Conservation (phyloP, 2,113 vertebrate species). For the Heterotilapia buettikoferi region DNA sequence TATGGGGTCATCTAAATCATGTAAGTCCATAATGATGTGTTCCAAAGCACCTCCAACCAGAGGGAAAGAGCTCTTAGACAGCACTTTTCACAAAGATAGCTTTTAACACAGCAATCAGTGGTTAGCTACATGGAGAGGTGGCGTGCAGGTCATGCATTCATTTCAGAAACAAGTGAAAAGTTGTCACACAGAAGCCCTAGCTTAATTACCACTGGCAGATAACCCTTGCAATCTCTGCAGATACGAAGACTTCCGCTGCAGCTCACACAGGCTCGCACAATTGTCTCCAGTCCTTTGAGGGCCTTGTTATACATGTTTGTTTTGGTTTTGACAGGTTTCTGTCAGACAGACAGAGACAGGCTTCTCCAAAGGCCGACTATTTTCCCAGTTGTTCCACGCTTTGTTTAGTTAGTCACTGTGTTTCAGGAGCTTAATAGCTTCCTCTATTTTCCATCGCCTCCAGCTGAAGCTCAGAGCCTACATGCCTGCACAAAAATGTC, state of each 20-base stretch:
- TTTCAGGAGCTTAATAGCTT: slow-evolving; percentile 54
- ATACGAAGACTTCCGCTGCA: slow-evolving; percentile 39
- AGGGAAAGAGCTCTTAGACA: slow-evolving; percentile 45
- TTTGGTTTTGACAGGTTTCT: slow-evolving; percentile 66
- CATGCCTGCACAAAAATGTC: slow-evolving; percentile 39
- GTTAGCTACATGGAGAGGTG: slow-evolving; percentile 25
- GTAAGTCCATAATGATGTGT: slow-evolving; percentile 37
- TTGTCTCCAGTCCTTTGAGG: slow-evolving; percentile 64
- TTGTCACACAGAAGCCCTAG: slow-evolving; percentile 44
- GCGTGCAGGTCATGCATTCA: slow-evolving; percentile 46
- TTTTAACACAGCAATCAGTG: slow-evolving; percentile 57
- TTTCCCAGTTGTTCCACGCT: slow-evolving; percentile 38
- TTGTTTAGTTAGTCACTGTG: slow-evolving; percentile 53
- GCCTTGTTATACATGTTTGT: slow-evolving; percentile 69
- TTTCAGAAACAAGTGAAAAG: slow-evolving; percentile 57
- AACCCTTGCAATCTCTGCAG: slow-evolving; percentile 60
- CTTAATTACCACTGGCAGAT: slow-evolving; percentile 66
- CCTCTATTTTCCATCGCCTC: slow-evolving; percentile 39
- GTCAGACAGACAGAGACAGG: slow-evolving; percentile 34
- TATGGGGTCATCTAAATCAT: slow-evolving; percentile 28
- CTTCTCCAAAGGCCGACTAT: slow-evolving; percentile 32
- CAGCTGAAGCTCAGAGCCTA: slow-evolving; percentile 15
- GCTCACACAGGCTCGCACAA: slow-evolving; percentile 40
- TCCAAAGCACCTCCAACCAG: not conserved
- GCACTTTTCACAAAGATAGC: slow-evolving; percentile 52